phyloP scores from a whole-genome alignment of 2,797 vertebrate genomes.

The Acanthurus tractus region DNA sequence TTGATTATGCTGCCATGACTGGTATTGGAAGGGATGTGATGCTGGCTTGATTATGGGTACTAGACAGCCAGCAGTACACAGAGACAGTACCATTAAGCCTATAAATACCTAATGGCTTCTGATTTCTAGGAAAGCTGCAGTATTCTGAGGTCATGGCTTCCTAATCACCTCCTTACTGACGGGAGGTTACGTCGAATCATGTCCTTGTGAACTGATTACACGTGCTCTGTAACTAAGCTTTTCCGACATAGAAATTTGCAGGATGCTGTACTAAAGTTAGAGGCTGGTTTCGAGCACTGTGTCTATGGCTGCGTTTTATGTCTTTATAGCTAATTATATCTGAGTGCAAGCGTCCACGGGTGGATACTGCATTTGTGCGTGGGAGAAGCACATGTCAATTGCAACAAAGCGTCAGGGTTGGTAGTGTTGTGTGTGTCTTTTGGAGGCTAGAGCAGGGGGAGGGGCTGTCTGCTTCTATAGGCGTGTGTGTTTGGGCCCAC shows the following conservation, averaged over 20 bases:
- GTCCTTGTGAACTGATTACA: constrained; percentile 52
- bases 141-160: constrained; percentile 65
- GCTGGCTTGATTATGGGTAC: constrained; percentile 54
- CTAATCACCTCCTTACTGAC: constrained; percentile 70
- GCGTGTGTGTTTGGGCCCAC: constrained; percentile 69
- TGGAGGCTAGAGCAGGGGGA: constrained; percentile 70
- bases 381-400: constrained; percentile 71
- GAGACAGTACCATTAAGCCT: constrained; percentile 74
- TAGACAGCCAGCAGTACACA: constrained; percentile 56
- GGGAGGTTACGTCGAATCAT: constrained; percentile 48
- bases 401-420: constrained; percentile 72
- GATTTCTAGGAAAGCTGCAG: constrained; percentile 81
- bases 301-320: constrained; percentile 28
- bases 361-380: constrained; percentile 50
- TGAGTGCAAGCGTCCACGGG: constrained; percentile 26
- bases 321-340: constrained; percentile 47
- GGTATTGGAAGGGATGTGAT: constrained; percentile 50
- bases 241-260: constrained; percentile 20
- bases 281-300: constrained; percentile 15
- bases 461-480: constrained; percentile 79
- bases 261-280: constrained; percentile 35
- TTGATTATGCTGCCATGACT: constrained; percentile 41
- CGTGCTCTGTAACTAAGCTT: constrained; percentile 15
- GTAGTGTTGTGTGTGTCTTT: constrained; percentile 58
- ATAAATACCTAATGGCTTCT: constrained; percentile 82